phyloP scores from a whole-genome alignment of 2,113 vertebrate species.

The Piaya cayana region DNA sequence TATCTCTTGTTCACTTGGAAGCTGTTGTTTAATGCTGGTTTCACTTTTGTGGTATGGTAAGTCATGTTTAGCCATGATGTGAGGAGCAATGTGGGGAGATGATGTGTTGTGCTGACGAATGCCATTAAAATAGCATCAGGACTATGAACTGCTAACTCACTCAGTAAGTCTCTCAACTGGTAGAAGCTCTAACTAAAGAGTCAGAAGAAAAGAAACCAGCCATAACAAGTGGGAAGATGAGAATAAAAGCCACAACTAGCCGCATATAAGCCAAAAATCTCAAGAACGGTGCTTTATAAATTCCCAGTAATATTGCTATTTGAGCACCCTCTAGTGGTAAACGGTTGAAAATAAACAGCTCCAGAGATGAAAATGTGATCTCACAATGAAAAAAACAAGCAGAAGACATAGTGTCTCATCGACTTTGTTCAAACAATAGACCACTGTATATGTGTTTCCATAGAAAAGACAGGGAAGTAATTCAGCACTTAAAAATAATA shows the following conservation, averaged over 20 bases:
- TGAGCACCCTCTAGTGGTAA: slow-evolving; percentile 68
- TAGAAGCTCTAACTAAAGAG: background rate
- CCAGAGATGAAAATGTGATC: background rate
- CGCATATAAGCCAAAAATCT: background rate
- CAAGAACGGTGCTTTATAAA: background rate
- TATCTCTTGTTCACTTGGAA: background rate
- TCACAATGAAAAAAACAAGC: background rate
- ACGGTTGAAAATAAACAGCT: background rate
- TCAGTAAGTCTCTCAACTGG: background rate
- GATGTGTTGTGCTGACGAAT: background rate
- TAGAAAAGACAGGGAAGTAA: background rate
- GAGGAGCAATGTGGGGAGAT: rapidly evolving
- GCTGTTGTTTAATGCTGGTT: background rate
- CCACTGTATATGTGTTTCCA: background rate
- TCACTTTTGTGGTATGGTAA: background rate
- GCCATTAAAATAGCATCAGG: background rate
- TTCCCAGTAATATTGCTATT: background rate
- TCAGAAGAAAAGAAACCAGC: background rate
- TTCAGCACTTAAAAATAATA: background rate
- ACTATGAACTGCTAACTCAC: background rate
- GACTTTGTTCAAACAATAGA: background rate
- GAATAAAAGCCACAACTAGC: background rate
- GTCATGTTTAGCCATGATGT: background rate
- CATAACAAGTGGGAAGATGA: background rate
- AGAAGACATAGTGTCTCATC: rapidly evolving